Evolutionary conservation across 2,113 vertebrate species (phyloP), one percentile per base, ranked within the genome.

Genomic region (Synodontis membranacea): DNA sequence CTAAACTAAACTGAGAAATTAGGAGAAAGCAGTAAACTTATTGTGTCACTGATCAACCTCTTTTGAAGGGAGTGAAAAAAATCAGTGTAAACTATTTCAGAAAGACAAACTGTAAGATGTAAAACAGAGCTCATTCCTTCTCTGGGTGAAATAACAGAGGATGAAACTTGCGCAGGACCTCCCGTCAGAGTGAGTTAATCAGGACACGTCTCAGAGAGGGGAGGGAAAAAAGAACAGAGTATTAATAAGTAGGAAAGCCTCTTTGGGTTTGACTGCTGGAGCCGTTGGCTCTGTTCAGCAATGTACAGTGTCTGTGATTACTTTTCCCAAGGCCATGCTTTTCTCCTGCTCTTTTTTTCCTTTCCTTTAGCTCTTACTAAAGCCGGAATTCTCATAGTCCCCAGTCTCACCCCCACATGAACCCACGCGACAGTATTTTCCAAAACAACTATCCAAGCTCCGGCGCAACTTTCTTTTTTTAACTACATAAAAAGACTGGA

Each of bases 301-400:
- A n/a, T 44, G 31, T 85, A 80, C 78, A 80, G 25, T 58, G 48
- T 78, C 79, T 64, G 85, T 92, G 92, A 92, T 94, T 93, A 91
- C 93, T 93, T 93, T 95, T 94, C 94, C 93, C 93, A 94, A 84
- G 90, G 88, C 54, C 82, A 34, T 79, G 60, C 58, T 79, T 75
- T 86, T 58, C 83, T 80, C 44, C 6, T 39, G 39, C 42, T 70
- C 31, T 80, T 58, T 21, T 11, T 0, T 80, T 74, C 80, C 82
- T 74, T 75, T 66, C 85, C 85, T 34, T 52, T 70, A 76, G 48
- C 58, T 10, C 88, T 88, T 21, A 56, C 90, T 91, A 92, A 91
- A 86, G 8, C 80, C 58, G 79, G 46, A 79, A 50, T 28, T 81
- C 52, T 80, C 60, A 9, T 34, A n/a, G 10, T n/a, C 52, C 37